Evolutionary conservation across 2,888 invertebrate genomes (phyloP), one percentile per base, ranked within the genome.

Genomic region (Griposia aprilina): DNA sequence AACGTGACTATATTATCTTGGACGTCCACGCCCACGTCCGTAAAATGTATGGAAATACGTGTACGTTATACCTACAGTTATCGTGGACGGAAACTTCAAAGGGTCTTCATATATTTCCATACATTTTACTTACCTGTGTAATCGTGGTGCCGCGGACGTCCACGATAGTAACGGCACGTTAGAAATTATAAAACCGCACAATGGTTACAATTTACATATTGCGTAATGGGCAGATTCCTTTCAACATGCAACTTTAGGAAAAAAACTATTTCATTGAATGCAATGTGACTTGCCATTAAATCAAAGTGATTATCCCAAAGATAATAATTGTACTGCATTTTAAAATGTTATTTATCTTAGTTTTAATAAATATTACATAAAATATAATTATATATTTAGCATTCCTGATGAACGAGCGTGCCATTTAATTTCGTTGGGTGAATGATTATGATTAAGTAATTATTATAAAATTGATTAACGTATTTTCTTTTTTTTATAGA

Each of bases 291-390:
- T 95, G 95, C 95, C 95, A 95, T 94, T 83, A 86, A 91, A 89
- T 91, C 85, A 90, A 93, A 93, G 94, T 94, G 93, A 95, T 94
- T 90, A 91, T 90, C 91, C 95, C 95, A 95, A 95, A 95, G 96
- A 93, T 91, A 88, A 90, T 89, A 88, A 81, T 91, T 85, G 82
- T 90, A 89, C 88, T 93, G 91, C 91, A 92, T 94, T 93, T 93
- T 92, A 84, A 89, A 87, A 85, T 84, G 83, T 90, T 89, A 91
- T 90, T 90, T 90, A 89, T 88, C 63, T 83, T 86, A 89, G 69
- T 85, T 87, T 79, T 89, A 82, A 74, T 65, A 65, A 20, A 23
- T 74, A 63, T 59, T 45, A 60, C n/a, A 66, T 74, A 45, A 76
- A 76, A 50, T 65, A 65, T 65, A 65, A 36, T 50, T 73, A 69